Conservation (phyloP, 2,113 vertebrate species). For the Rattus norvegicus region GRCr8 NC_086023.1:105970001-105970500, state of each 20-base stretch:
- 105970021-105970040: neutral
- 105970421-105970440: accelerated
- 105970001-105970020: no score
- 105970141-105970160: neutral
- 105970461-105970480: neutral
- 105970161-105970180: neutral
- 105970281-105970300: neutral
- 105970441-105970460: no score
- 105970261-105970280: neutral
- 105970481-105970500: neutral
- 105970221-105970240: neutral
- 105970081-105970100: neutral
- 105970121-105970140: neutral
- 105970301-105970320: neutral
- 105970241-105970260: neutral
- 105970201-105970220: neutral
- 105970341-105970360: neutral
- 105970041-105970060: no score
- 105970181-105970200: neutral
- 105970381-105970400: neutral
- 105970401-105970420: no score
- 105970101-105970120: neutral
- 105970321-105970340: neutral
- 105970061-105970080: neutral
- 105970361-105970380: neutral